Evolutionary conservation across 2,113 vertebrate genomes (phyloP), one percentile per base, ranked within the genome.

Genomic region (Seriola quinqueradiata): DNA sequence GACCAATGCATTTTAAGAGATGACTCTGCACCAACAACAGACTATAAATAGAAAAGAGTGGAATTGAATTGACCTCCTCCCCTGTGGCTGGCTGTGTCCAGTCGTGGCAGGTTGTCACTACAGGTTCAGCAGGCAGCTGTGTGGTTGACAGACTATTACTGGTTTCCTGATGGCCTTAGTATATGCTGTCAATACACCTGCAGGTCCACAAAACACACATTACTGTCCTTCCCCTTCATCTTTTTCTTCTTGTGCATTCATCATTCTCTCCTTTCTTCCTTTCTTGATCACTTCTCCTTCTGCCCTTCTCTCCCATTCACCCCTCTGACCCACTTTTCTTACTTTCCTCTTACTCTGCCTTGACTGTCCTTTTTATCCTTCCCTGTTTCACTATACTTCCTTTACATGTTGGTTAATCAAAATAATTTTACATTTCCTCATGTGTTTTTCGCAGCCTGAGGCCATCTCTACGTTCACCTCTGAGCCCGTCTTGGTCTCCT

Each of bases 381-480:
- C 50, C 16, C 0, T 34, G 34, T 16, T 57, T 59, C n/a, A 42
- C 8, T 50, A 0, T 52, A 9, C 36, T 9, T 32, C 21, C 4
- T 55, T 16, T 60, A 3, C 9, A 4, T 58, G 2, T 61, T 34
- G 14, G 12, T 77, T 10, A 12, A 54, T 23, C 14, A 21, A 10
- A 79, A 79, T 73, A 28, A 60, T 36, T 54, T 50, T 9, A 6
- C 7, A 0, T 28, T 59, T 61, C 8, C 11, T 34, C 2, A 2
- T 57, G 7, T 81, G 34, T 42, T 77, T 28, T 79, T 25, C 81
- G 25, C 88, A 99, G 98, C 97, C 98, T 69, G 97, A 99, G 95
- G 96, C 96, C 1, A 97, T 99, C 94, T 97, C 97, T 0, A 96
- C 97, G 1, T 99, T 99, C 85, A 99, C 98, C 71, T 99, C 98